A percentile compares a stretch with the other conserved stretches of the same genome.
Evolutionary conservation across 1,140 invertebrate genomes (phyloP).

Genomic region (Hyles vespertilio): DNA sequence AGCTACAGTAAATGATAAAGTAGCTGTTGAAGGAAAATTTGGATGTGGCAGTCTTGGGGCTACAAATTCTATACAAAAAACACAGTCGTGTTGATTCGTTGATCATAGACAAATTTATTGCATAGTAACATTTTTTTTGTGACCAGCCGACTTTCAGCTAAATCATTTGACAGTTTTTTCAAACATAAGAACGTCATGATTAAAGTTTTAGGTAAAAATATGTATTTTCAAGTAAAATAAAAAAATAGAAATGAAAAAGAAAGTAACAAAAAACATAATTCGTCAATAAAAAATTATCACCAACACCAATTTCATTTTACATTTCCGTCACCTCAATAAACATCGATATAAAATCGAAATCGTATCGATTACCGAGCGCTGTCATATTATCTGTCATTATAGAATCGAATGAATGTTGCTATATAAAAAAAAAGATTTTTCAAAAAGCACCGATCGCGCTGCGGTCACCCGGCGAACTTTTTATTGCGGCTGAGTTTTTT

Average conservation of each 20-base stretch:
- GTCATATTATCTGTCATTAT: conserved; percentile 33
- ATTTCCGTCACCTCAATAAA: conserved; percentile 10
- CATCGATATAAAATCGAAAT: conserved; percentile 13
- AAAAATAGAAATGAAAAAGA: background rate
- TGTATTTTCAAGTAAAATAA: too few species aligned
- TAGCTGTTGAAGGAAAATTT: too few species aligned
- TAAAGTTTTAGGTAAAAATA: too few species aligned
- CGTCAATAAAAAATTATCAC: conserved; percentile 1
- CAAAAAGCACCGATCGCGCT: conserved; percentile 25
- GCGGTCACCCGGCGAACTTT: conserved; percentile 32
- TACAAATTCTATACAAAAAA: too few species aligned
- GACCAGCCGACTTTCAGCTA: too few species aligned
- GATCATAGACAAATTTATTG: too few species aligned
- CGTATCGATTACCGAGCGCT: conserved; percentile 19
- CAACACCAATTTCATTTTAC: background rate
- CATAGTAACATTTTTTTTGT: too few species aligned
- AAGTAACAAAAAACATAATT: conserved; percentile 8
- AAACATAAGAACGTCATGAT: too few species aligned
- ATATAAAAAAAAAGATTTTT: conserved; percentile 22
- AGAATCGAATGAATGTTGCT: conserved; percentile 29
- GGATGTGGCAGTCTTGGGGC: too few species aligned
- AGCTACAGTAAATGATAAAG: too few species aligned
- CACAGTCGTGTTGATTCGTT: too few species aligned
- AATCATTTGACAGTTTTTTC: too few species aligned
- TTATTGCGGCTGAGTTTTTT: conserved; percentile 33